Evolutionary conservation across 37 sponge, comb jelly and placozoan genomes (phyloP).

Genomic region (Beroe forskalii): DNA sequence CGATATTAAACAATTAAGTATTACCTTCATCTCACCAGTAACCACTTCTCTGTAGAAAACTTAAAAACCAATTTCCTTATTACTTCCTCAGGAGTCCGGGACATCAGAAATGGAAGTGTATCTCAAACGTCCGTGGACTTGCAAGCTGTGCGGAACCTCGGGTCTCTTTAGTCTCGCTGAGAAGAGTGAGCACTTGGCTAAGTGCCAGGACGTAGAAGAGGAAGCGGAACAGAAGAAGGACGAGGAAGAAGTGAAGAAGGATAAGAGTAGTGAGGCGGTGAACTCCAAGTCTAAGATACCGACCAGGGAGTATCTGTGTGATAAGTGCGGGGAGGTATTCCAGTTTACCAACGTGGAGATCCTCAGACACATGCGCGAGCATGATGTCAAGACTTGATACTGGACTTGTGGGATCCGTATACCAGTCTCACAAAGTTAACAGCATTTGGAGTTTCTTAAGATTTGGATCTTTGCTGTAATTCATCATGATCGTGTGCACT

Average conservation of each 20-base stretch:
- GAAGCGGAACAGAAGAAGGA: neutral
- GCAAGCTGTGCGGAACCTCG: constrained; percentile 41
- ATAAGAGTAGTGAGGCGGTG: neutral
- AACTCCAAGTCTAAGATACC: neutral
- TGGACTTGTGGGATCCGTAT: no score
- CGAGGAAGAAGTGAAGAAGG: constrained; percentile 22
- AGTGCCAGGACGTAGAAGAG: constrained; percentile 52
- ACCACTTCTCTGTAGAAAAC: no score
- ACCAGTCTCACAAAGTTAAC: no score
- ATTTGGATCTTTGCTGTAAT: no score
- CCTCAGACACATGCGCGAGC: constrained; percentile 64
- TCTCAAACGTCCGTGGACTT: constrained; percentile 32
- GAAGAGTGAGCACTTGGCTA: constrained; percentile 61
- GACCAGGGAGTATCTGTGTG: constrained; percentile 48
- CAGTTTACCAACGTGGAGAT: constrained; percentile 65
- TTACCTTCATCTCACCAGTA: no score
- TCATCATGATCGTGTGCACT: no score
- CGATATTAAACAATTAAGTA: no score
- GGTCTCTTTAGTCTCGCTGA: constrained; percentile 42
- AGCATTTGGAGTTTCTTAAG: no score
- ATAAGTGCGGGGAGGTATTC: constrained; percentile 55
- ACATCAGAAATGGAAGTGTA: constrained; percentile 44
- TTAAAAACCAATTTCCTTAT: neutral
- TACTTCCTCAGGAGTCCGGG: neutral
- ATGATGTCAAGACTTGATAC: constrained; percentile 8